Conservation (phyloP, 1,140 invertebrate genomes). For the Choristoneura fumiferana region DNA sequence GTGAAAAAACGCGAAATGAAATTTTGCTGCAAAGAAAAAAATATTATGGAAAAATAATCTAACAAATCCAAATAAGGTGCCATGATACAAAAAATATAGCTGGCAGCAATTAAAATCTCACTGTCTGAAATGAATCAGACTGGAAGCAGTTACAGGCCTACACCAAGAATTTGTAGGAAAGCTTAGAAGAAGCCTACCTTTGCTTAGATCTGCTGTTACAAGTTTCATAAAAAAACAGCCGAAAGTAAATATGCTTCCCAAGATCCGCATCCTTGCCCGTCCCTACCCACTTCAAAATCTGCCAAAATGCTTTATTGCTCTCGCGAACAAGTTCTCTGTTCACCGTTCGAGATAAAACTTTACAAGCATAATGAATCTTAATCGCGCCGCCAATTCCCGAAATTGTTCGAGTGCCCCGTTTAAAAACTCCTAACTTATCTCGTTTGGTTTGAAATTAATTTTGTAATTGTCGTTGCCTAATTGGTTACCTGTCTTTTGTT, state of each 20-base stretch:
- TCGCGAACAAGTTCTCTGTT: slow-evolving; percentile 45
- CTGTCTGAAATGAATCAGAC: no score
- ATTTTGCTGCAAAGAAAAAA: no score
- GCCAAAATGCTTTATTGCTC: slow-evolving; percentile 73
- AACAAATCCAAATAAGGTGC: no score
- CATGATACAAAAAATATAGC: no score
- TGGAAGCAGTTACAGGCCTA: no score
- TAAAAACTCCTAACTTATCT: slow-evolving; percentile 64
- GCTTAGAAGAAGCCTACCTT: no score
- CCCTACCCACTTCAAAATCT: slow-evolving; percentile 65
- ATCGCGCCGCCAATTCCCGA: slow-evolving; percentile 61
- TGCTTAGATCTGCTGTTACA: no score
- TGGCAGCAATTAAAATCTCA: no score
- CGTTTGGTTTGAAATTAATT: slow-evolving; percentile 58
- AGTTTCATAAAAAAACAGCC: no score
- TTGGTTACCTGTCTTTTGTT: slow-evolving; percentile 56
- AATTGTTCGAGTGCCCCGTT: slow-evolving; percentile 66
- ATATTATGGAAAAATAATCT: no score
- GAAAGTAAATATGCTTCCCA: neutral
- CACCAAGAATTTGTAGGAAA: no score
- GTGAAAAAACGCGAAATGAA: no score
- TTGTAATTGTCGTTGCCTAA: slow-evolving; percentile 61
- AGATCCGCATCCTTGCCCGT: neutral
- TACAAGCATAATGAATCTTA: slow-evolving; percentile 73
- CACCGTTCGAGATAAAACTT: slow-evolving; percentile 67